Base-by-base conservation (phyloP, 1,140 invertebrate species). In the Psilanteris sp. region DNA sequence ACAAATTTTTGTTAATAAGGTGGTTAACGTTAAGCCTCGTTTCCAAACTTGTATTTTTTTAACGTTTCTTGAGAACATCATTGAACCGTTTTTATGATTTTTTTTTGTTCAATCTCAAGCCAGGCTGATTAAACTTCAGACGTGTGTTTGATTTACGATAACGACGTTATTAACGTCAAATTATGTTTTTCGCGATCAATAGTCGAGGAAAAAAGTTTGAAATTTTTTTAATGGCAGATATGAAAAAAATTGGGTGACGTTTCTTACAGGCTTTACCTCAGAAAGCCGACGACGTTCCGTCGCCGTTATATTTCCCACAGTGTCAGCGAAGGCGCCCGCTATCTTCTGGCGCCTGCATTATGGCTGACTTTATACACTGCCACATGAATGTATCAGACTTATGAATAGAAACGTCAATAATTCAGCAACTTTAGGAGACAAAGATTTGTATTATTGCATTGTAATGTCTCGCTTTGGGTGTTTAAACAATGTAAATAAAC, bases 271-370 rank as follows among this genome's bases (percentile, higher is more conserved):
- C 66, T 77, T 48, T 72, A 68, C 46, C 55, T 68, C 55, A 37
- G 32, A 68, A 74, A 68, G 78, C 39, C 80, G 64, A 71, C 80
- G 64, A 71, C 39, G 68, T 73, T 62, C 67, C 50, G 82, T 77
- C 82, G 79, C 64, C 77, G 78, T 78, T 75, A 78, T 79, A 77
- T 86, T 88, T 87, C 85, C 85, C 85, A 88, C 85, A 88, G 82
- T 85, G 80, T 46, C 31, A 16, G 77, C 78, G 57, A 82, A 85
- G 84, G 85, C 83, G 84, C 83, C 85, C 46, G 76, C 80, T 87
- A 87, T 87, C 83, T 84, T 82, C 81, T 84, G 85, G 83, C 84
- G 85, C 85, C 84, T 83, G 79, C 39, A 70, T 77, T 76, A 71
- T 71, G 59, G 44, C 64, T 68, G 57, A 73, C 62, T 75, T 61